Percentiles rank a stretch among this genome's conserved stretches.
phyloP scores from a whole-genome alignment of 2,113 vertebrate species.

The Maccullochella peelii region DNA sequence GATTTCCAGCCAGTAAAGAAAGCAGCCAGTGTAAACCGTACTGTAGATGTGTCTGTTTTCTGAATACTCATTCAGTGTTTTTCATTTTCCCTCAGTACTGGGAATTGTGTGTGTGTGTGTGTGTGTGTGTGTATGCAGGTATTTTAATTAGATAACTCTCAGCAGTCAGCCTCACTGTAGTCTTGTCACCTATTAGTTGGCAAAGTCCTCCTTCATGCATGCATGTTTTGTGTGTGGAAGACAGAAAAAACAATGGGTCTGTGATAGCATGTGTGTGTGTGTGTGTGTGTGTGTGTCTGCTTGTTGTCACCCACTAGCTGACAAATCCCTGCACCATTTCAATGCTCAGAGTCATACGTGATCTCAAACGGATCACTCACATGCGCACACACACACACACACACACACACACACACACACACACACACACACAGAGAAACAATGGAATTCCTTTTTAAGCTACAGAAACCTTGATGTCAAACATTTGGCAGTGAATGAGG shows the following conservation, averaged over 20 bases:
- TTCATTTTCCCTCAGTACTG: not conserved
- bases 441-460: constrained; percentile 71
- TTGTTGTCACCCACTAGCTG: constrained; percentile 69
- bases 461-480: constrained; percentile 67
- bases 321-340: constrained; percentile 68
- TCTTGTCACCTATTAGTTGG: constrained; percentile 38
- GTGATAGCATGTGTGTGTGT: constrained; percentile 2
- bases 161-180: constrained; percentile 14
- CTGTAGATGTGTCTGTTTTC: not conserved
- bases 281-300: constrained; percentile 8
- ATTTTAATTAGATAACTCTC: constrained; percentile 50
- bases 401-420: constrained; percentile 23
- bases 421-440: constrained; percentile 41
- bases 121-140: constrained; percentile 5
- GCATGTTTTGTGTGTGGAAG: constrained; percentile 6
- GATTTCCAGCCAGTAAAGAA: not conserved
- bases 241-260: constrained; percentile 18
- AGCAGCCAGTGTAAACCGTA: not conserved
- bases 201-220: constrained; percentile 35
- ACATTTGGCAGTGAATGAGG: constrained; percentile 66
- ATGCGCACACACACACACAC: constrained; percentile 2
- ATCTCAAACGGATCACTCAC: constrained; percentile 58
- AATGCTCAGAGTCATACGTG: constrained; percentile 48
- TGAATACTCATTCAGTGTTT: not conserved
- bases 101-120: not conserved